Percentiles rank a stretch among this genome's conserved stretches.
Conservation (phyloP, 2,797 vertebrate species). For the Ficedula albicollis region DNA sequence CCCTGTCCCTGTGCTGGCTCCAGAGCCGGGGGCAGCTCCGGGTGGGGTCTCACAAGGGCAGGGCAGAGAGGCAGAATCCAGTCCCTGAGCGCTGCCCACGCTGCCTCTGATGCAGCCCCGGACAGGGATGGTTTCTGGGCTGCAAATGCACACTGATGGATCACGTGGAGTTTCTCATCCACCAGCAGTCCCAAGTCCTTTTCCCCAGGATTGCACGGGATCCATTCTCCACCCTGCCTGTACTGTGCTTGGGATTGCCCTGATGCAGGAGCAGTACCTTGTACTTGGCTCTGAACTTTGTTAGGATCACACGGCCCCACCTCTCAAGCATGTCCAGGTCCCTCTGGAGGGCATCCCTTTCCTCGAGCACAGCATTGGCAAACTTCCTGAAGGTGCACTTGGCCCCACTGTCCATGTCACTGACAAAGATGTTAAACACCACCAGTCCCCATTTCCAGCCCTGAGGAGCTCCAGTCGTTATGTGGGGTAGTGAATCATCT, state of each 20-base stretch:
- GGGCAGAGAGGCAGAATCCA: not conserved
- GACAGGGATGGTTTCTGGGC: not conserved
- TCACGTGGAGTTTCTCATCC: not conserved
- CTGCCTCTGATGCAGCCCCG: not conserved
- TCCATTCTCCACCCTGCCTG: not conserved
- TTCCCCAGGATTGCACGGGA: not conserved
- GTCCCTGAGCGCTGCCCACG: not conserved
- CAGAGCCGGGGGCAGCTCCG: not conserved
- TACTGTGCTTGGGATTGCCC: not conserved
- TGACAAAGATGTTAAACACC: not conserved
- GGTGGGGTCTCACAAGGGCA: not conserved
- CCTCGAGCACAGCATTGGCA: not conserved
- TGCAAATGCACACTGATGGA: not conserved
- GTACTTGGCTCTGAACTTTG: not conserved
- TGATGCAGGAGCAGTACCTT: not conserved
- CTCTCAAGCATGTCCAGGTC: not conserved
- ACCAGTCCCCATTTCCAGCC: not conserved
- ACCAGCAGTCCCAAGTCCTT: not conserved
- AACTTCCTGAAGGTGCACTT: no score
- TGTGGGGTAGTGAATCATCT: not conserved
- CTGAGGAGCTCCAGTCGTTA: not conserved
- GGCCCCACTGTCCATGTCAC: not conserved
- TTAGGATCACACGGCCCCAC: not conserved
- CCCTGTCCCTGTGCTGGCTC: not conserved
- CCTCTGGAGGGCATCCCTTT: not conserved